These are phyloP conservation scores for Telmatochromis sp. DNA, from an alignment of 2,113 vertebrate species.

Conservation along the genomic window DNA sequence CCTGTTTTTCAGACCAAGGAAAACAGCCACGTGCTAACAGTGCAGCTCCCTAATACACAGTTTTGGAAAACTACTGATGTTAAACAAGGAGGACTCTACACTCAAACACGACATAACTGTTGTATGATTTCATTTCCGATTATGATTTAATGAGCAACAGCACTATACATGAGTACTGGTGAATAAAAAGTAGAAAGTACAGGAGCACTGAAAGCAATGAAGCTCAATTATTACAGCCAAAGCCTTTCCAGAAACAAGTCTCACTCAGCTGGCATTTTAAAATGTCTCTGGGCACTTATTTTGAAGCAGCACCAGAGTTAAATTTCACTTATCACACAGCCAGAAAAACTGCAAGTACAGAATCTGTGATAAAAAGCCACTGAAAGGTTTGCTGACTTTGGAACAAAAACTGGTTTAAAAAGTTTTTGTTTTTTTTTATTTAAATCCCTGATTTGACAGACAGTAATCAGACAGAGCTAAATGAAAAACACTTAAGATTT, in stretches of 20 bases:
- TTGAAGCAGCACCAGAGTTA: background rate
- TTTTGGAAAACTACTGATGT: background rate
- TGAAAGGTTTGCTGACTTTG: background rate
- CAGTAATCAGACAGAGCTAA: background rate
- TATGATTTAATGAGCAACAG: too few relatives aligned
- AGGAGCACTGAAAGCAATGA: background rate
- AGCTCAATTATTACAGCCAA: background rate
- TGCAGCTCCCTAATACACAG: background rate
- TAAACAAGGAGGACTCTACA: background rate
- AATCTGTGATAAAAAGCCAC: background rate
- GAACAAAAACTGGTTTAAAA: background rate
- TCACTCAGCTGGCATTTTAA: background rate
- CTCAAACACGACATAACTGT: too few relatives aligned
- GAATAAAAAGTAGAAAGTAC: background rate
- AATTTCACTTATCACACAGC: background rate
- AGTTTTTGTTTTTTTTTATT: accelerated
- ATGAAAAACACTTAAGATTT: background rate
- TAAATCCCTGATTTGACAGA: background rate
- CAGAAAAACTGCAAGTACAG: background rate
- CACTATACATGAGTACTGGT: background rate
- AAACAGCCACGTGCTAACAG: background rate
- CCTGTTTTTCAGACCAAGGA: background rate
- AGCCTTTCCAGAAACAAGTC: background rate
- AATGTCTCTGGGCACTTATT: background rate
- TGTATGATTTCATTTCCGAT: too few relatives aligned